Base-by-base conservation (phyloP, 2,113 vertebrate genomes). In the Triplophysa dalaica region DNA sequence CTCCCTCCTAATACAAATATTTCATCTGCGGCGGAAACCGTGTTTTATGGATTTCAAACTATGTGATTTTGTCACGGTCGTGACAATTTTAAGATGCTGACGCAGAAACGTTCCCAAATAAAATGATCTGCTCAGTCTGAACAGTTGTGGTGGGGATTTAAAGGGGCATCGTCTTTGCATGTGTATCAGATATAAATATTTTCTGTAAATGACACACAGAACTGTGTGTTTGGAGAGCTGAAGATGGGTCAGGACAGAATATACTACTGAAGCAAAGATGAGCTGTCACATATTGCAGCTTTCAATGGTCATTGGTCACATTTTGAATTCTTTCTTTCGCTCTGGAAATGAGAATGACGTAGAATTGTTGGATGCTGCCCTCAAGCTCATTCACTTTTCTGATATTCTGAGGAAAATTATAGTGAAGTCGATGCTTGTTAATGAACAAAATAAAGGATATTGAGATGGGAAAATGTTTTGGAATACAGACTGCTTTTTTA, bases 371-470 rank as follows among this genome's bases (percentile, higher is more conserved):
- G 81, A 89, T 86, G 87, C 83, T 89, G 90, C 90, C 91, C 91
- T 92, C 91, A 83, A 89, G 89, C 88, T 92, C 90, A 90, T 87
- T 92, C 87, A 91, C 90, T 92, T 93, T 93, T 91, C 89, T 90
- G 92, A 88, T 83, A 85, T 86, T 90, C 87, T 84, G 84, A 86
- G 87, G 88, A 89, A 87, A 87, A 88, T 87, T 93, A 87, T 92
- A 90, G 92, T 92, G 84, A 93, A 91, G 91, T 90, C 82, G 91
- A 92, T 91, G 92, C 92, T 92, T 90, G 92, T 91, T 93, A 90
- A 69, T 91, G 85, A 91, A 91, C 92, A 91, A 90, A 94, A 94
- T 94, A 93, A 93, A 94, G 90, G 91, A 92, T 79, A 83, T 88
- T 83, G 82, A 89, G 87, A 91, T 92, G 90, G 88, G 82, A 85